Evolutionary conservation across 2,888 invertebrate species (phyloP).

Genomic region (Ophioninae sp.): DNA sequence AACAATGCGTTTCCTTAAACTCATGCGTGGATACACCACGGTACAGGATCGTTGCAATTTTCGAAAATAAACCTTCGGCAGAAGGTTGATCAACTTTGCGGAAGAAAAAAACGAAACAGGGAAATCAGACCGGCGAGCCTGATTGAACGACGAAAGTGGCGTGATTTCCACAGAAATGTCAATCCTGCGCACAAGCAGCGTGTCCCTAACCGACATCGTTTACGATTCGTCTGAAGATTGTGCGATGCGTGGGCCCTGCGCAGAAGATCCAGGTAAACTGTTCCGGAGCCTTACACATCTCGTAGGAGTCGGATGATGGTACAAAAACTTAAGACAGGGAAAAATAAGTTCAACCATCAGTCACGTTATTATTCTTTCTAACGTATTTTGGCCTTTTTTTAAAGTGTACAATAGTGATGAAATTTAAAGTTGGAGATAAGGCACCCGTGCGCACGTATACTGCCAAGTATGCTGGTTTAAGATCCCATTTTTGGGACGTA

Average conservation of each 20-base stretch:
- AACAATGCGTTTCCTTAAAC: constrained; percentile 56
- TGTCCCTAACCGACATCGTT: not conserved
- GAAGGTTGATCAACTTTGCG: not conserved
- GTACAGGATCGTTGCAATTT: not conserved
- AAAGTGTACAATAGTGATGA: not conserved
- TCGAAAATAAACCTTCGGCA: not conserved
- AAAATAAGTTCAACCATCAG: not conserved
- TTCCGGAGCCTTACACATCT: not conserved
- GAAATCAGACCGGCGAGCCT: not conserved
- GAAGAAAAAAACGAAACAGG: not conserved
- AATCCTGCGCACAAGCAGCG: not conserved
- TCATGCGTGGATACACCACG: not conserved
- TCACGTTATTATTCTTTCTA: not conserved
- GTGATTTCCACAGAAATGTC: not conserved
- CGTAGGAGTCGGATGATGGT: not conserved
- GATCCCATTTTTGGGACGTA: not conserved
- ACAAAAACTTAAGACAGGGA: not conserved
- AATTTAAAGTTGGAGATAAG: not conserved
- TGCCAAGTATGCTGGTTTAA: not conserved
- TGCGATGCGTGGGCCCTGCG: not conserved
- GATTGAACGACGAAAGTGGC: not conserved
- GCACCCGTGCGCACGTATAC: not conserved
- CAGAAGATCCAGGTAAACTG: not conserved
- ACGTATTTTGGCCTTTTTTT: not conserved
- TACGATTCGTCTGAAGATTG: not conserved